Evolutionary conservation across 2,797 vertebrate genomes (phyloP).

Genomic region (Sternotherus odoratus): DNA sequence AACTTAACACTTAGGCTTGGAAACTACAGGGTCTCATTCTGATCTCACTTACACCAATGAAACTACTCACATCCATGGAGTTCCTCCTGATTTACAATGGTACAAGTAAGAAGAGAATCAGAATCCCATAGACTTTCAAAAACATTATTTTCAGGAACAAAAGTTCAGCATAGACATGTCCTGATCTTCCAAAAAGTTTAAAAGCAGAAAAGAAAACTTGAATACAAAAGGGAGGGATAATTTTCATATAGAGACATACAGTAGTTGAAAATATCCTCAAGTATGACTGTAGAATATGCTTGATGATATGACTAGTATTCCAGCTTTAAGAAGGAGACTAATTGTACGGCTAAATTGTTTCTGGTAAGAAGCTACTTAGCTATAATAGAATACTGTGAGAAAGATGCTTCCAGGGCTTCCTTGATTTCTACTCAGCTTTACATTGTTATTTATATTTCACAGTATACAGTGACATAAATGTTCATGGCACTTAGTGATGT

Average conservation of each 20-base stretch:
- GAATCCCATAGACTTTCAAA: not conserved
- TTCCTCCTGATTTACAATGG: not conserved
- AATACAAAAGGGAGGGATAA: not conserved
- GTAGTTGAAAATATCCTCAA: not conserved
- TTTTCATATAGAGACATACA: not conserved
- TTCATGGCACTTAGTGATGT: not conserved
- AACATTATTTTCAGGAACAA: not conserved
- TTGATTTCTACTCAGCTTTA: not conserved
- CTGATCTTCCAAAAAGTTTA: not conserved
- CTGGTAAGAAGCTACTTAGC: not conserved
- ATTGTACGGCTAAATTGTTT: not conserved
- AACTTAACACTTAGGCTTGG: not conserved
- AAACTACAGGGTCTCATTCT: not conserved
- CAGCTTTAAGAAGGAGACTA: not conserved
- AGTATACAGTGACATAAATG: not conserved
- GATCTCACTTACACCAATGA: rapidly evolving
- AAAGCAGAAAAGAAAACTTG: not conserved
- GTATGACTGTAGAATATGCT: not conserved
- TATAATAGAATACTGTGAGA: not conserved
- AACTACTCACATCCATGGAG: rapidly evolving
- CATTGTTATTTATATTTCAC: not conserved
- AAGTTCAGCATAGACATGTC: not conserved
- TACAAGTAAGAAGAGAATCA: not conserved
- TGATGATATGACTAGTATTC: not conserved
- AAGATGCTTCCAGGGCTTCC: not conserved